Conservation (phyloP, 2,797 vertebrate genomes). For the Sebastes oblongus region DNA sequence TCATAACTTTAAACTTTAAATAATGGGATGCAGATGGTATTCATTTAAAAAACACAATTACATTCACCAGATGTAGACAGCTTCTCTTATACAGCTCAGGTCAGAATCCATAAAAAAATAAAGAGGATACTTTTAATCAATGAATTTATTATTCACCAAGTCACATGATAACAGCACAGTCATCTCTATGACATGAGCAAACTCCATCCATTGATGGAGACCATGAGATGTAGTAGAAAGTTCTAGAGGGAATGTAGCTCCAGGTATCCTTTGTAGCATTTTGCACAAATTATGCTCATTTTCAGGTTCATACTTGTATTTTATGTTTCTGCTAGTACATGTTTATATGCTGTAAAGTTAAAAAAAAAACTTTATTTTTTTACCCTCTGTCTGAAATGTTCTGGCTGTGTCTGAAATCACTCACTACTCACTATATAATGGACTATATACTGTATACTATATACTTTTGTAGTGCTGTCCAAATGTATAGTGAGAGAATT, state of each 20-base stretch:
- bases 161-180: neutral
- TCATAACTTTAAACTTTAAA: neutral
- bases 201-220: neutral
- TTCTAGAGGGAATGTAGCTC: neutral
- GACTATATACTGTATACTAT: too few species aligned
- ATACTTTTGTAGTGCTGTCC: too few species aligned
- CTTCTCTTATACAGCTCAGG: neutral
- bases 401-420: too few species aligned
- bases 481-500: too few species aligned
- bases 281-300: too few species aligned
- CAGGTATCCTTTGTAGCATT: neutral
- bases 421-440: too few species aligned
- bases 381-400: too few species aligned
- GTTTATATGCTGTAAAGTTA: too few species aligned
- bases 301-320: too few species aligned
- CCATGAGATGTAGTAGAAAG: neutral
- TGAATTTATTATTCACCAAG: neutral
- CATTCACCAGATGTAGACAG: neutral
- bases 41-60: neutral
- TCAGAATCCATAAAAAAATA: neutral
- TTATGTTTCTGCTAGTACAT: too few species aligned
- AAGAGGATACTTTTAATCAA: neutral
- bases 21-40: neutral
- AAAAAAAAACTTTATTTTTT: too few species aligned
- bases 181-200: neutral